Evolutionary conservation across 2,113 vertebrate genomes (phyloP).

Genomic region (Istiophorus platypterus): DNA sequence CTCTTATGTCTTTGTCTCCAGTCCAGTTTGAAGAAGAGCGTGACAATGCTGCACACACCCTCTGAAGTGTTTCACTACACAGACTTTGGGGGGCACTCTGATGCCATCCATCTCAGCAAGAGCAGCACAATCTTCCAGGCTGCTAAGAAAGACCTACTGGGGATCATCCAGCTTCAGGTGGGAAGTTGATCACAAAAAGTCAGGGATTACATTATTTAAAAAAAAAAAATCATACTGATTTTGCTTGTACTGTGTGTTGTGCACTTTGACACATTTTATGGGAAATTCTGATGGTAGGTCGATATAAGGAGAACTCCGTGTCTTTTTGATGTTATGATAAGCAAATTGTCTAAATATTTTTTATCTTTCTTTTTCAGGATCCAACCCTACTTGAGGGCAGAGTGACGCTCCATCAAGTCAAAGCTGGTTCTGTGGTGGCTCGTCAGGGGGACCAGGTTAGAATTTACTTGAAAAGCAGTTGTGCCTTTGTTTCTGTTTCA

Average conservation of each 20-base stretch:
- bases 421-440: conserved; percentile 91
- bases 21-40: conserved; percentile 90
- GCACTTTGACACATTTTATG: background rate
- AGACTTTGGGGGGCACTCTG: conserved; percentile 76
- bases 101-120: conserved; percentile 78
- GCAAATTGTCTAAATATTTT: background rate
- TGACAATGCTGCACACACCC: conserved; percentile 87
- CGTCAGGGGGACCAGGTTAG: conserved; percentile 96
- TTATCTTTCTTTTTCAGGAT: conserved; percentile 80
- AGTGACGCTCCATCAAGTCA: conserved; percentile 91
- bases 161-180: conserved; percentile 92
- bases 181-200: conserved; percentile 35
- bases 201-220: background rate
- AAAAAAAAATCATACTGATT: background rate
- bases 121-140: conserved; percentile 88
- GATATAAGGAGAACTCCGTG: background rate
- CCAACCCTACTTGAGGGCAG: conserved; percentile 88
- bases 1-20: conserved; percentile 58
- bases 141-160: conserved; percentile 91
- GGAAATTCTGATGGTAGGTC: background rate
- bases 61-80: conserved; percentile 88
- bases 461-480: background rate
- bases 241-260: background rate
- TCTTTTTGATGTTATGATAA: background rate
- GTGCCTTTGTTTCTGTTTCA: background rate